These are phyloP conservation scores for Diaprepes abbreviatus DNA, from an alignment of 2,888 invertebrate species.

Conservation along the genomic window DNA sequence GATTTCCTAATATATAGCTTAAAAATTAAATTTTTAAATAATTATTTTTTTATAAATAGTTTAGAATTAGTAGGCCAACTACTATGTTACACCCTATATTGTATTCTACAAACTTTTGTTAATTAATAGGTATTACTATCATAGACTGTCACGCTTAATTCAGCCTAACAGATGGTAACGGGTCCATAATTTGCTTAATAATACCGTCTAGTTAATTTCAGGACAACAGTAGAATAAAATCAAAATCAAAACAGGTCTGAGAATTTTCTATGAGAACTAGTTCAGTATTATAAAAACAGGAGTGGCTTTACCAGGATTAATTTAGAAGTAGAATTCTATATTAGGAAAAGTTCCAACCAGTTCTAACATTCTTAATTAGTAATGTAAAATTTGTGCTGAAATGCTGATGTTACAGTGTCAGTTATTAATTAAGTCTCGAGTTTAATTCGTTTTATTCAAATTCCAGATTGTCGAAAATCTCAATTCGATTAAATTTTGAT, in stretches of 20 bases:
- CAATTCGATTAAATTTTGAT: too few relatives aligned
- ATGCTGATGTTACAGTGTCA: too few relatives aligned
- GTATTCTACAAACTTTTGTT: neutral
- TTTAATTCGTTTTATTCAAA: too few relatives aligned
- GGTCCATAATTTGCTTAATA: conserved; percentile 11
- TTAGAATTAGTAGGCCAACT: too few relatives aligned
- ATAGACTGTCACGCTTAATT: neutral
- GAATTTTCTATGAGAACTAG: conserved; percentile 13
- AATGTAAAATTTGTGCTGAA: too few relatives aligned
- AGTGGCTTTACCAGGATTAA: neutral
- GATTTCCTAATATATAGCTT: too few relatives aligned
- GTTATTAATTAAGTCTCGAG: too few relatives aligned
- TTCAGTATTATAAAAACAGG: conserved; percentile 14
- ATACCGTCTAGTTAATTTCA: neutral
- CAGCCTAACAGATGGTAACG: neutral
- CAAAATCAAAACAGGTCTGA: conserved; percentile 9
- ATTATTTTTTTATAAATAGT: too few relatives aligned
- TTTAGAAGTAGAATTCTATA: neutral
- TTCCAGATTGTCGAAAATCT: too few relatives aligned
- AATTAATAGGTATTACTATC: conserved; percentile 1
- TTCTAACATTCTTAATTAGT: too few relatives aligned
- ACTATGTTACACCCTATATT: conserved; percentile 8
- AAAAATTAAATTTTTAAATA: too few relatives aligned
- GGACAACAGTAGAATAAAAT: conserved; percentile 4
- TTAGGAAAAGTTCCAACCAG: neutral